Evolutionary conservation across 2,888 invertebrate species (phyloP).

Genomic region (Meteorus cinctellus): DNA sequence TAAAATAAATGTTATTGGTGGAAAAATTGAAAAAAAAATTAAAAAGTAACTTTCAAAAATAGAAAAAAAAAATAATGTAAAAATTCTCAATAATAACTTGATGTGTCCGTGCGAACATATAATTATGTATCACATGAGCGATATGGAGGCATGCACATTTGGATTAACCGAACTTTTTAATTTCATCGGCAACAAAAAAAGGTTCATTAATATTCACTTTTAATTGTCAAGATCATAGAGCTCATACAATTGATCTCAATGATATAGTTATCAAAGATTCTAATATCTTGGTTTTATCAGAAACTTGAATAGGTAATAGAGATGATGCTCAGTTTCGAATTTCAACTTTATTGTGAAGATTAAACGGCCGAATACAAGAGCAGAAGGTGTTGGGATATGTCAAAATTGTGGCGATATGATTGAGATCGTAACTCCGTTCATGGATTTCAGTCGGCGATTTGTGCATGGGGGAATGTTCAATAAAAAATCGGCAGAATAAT

Average conservation of each 20-base stretch:
- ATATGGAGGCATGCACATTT: too few species aligned
- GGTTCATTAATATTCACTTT: slow-evolving; percentile 28
- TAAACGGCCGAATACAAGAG: slow-evolving; percentile 30
- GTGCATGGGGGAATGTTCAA: slow-evolving; percentile 34
- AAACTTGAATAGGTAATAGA: slow-evolving; percentile 40
- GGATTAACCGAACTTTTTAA: too few species aligned
- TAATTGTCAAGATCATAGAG: slow-evolving; percentile 34
- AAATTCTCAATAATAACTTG: too few species aligned
- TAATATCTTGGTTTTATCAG: slow-evolving; percentile 39
- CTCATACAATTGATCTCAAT: slow-evolving; percentile 2
- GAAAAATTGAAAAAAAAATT: too few species aligned
- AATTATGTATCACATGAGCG: too few species aligned
- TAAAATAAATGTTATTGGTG: too few species aligned
- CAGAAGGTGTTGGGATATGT: slow-evolving; percentile 39
- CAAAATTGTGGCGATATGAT: slow-evolving; percentile 14
- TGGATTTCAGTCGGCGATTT: slow-evolving; percentile 40
- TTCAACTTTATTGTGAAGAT: slow-evolving; percentile 38
- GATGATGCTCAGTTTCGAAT: slow-evolving; percentile 29
- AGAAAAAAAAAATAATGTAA: too few species aligned
- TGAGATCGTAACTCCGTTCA: slow-evolving; percentile 30
- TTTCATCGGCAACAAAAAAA: too few species aligned
- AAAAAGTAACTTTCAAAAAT: too few species aligned
- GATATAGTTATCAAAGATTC: slow-evolving; percentile 26
- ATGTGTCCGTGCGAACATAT: too few species aligned
- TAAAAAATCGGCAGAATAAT: slow-evolving; percentile 35